Conservation (phyloP, 2,888 invertebrate genomes). For the Drosophila lutescens region DNA sequence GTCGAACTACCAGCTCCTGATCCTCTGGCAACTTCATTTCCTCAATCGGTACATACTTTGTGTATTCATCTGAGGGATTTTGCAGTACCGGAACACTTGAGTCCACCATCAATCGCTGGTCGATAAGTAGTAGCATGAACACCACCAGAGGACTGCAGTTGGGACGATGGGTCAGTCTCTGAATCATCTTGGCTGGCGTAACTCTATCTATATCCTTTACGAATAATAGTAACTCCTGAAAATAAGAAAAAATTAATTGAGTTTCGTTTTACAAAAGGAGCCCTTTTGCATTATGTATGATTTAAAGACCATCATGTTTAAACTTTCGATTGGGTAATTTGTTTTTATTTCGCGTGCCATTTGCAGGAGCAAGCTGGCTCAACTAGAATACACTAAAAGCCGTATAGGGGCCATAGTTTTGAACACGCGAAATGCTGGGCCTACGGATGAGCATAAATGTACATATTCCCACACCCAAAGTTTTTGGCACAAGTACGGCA, state of each 20-base stretch:
- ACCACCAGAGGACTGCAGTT: conserved; percentile 37
- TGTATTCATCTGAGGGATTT: conserved; percentile 61
- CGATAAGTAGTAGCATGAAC: conserved; percentile 43
- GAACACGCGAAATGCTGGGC: conserved; percentile 5
- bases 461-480: conserved; percentile 25
- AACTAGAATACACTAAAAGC: conserved; percentile 2
- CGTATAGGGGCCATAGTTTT: not conserved
- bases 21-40: conserved; percentile 74
- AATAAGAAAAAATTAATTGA: not conserved
- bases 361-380: conserved; percentile 5
- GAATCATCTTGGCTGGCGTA: conserved; percentile 36
- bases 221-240: conserved; percentile 3
- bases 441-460: conserved; percentile 18
- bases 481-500: conserved; percentile 24
- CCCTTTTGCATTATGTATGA: not conserved
- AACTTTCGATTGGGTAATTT: conserved; percentile 8
- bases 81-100: conserved; percentile 71
- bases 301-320: not conserved
- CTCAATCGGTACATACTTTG: conserved; percentile 61
- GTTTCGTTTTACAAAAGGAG: too few relatives aligned
- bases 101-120: conserved; percentile 49
- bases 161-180: conserved; percentile 13
- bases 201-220: not conserved
- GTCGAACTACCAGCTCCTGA: conserved; percentile 82
- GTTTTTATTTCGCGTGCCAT: conserved; percentile 22